Evolutionary conservation across 1,140 invertebrate genomes (phyloP).

Genomic region (Drosophila melanica): DNA sequence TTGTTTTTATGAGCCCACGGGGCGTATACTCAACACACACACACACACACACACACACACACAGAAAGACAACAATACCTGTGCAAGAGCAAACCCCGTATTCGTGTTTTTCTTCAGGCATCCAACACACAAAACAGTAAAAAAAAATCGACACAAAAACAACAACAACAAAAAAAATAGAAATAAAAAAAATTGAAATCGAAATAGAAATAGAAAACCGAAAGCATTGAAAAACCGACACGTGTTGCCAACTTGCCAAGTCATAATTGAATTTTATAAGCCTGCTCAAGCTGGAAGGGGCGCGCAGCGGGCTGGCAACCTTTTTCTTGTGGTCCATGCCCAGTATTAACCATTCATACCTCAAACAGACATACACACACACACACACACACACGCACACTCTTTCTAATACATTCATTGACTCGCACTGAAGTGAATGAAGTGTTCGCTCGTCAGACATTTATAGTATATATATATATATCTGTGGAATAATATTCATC

Average conservation of each 20-base stretch:
- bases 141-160: conserved; percentile 5
- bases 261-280: conserved; percentile 76
- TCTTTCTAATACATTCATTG: conserved; percentile 48
- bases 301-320: conserved; percentile 20
- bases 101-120: conserved; percentile 3
- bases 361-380: neutral
- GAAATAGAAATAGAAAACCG: conserved; percentile 45
- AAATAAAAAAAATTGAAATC: neutral
- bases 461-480: neutral
- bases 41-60: neutral
- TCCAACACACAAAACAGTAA: conserved; percentile 2
- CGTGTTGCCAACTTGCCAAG: conserved; percentile 68
- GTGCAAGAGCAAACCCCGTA: conserved; percentile 14
- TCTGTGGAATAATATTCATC: neutral
- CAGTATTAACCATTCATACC: conserved; percentile 47
- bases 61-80: conserved; percentile 9
- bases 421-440: conserved; percentile 59
- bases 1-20: conserved; percentile 50
- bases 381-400: conserved; percentile 6
- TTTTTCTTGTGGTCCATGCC: conserved; percentile 40
- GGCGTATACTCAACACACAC: conserved; percentile 48
- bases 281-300: conserved; percentile 35
- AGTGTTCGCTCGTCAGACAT: conserved; percentile 41
- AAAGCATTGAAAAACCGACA: conserved; percentile 49
- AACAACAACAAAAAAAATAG: neutral